Evolutionary conservation across 2,888 invertebrate species (phyloP), one percentile per base, ranked within the genome.

Genomic region (Lepidocyrtinus sp.): DNA sequence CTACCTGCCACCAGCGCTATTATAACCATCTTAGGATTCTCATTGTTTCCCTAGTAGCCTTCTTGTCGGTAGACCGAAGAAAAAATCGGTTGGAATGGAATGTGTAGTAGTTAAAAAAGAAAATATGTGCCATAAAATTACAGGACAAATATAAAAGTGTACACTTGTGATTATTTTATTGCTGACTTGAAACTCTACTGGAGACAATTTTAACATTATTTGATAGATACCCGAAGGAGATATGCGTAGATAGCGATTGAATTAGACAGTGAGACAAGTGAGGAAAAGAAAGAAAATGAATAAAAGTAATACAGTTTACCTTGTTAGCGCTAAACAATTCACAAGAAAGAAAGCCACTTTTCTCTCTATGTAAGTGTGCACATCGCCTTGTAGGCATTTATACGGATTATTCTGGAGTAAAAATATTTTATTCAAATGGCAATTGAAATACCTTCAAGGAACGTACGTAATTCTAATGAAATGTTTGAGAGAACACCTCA

Each of bases 101-200:
- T 77, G 71, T 63, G 62, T 61, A 59, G 46, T 19, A 71, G 67
- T 65, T 71, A 65, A 24, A 50, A 62, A 59, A 55, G 70, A 65
- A 77, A 77, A 64, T 50, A 50, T 50, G 71, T 71, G 77, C 77
- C 71, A 77, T 77, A 72, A 77, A 77, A 77, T 77, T 77, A 77
- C 77, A 67, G 67, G 77, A 77, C 77, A 77, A 77, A 68, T 72
- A 77, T 77, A 77, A 77, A 77, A 77, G 72, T 77, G 77, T 77
- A 72, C 77, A 71, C 72, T 77, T 72, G 77, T 77, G 77, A 77
- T 77, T 77, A 77, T 77, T 77, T 77, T 77, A 77, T 77, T 77
- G 77, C 77, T 77, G 77, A 77, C 77, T 77, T 71, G 72, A 21
- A 50, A 67, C 77, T 67, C 77, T 62, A 77, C 72, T 77, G 77